Base-by-base conservation (phyloP, 2,888 invertebrate genomes). In the Spisula subtruncata region DNA sequence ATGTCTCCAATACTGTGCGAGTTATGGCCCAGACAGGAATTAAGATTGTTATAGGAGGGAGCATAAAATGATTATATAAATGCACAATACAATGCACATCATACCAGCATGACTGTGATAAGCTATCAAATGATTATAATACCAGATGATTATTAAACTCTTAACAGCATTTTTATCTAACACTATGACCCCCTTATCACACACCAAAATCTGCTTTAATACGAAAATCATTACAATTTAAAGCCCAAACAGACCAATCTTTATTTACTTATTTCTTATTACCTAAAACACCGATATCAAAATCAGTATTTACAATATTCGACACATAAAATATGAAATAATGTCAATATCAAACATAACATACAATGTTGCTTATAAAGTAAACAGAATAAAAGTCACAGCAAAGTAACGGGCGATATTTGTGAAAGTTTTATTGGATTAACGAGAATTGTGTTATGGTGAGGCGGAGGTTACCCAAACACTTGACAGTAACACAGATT, bases 371-470 rank as follows among this genome's bases (percentile, higher is more conserved):
- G n/a, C n/a, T n/a, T n/a, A n/a, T 75, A 14, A 75, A 75, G 16
- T 35, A 75, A 32, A 75, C 75, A n/a, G 25, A 32, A 1, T 14
- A 66, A 66, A 66, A 66, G 60, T 66, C 20, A 66, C 83, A 14
- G 20, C 83, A 87, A 60, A 81, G 29, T 82, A 41, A 71, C 48
- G 60, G 60, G 35, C 41, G 48, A 60, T 46, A 75, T 75, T 83
- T 82, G 87, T 83, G 41, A 87, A 87, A 83, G 87, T 87, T 87
- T 87, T 48, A 83, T 82, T 35, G 87, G 83, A 71, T 83, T 83
- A 79, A 1, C n/a, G 66, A 75, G 32, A 48, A 79, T 87, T 87
- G 86, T 87, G 16, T 8, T 35, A 18, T 12, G 18, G 10, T 1
- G 8, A 80, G 32, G 54, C 75, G 56, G 32, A 79, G 29, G 54